phyloP scores from a whole-genome alignment of 2,113 vertebrate genomes.

The Scomber colias region DNA sequence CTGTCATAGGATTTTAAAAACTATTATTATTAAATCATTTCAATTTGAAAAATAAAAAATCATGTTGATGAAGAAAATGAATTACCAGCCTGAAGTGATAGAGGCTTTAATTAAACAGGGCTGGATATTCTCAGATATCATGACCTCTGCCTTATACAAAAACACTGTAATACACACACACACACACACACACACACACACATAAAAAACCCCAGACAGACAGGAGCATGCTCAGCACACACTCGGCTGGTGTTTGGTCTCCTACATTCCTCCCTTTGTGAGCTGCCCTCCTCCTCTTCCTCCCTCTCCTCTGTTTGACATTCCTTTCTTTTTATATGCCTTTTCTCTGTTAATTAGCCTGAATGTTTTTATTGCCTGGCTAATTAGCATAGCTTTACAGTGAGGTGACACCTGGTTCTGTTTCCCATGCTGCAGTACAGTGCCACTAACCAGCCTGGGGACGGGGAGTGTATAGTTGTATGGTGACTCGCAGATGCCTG shows the following conservation, averaged over 20 bases:
- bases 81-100: too few relatives aligned
- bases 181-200: conserved; percentile 8
- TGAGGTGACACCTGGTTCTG: conserved; percentile 61
- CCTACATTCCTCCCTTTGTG: conserved; percentile 67
- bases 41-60: too few relatives aligned
- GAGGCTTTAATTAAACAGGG: conserved; percentile 28
- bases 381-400: conserved; percentile 74
- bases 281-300: background rate
- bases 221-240: conserved; percentile 28
- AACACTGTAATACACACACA: background rate
- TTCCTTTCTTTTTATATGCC: conserved; percentile 65
- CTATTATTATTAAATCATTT: too few relatives aligned
- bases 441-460: conserved; percentile 9
- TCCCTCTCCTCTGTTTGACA: conserved; percentile 55
- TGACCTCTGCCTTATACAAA: conserved; percentile 25
- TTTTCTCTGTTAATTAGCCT: conserved; percentile 70
- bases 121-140: conserved; percentile 27
- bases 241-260: conserved; percentile 54
- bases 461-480: background rate
- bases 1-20: too few relatives aligned
- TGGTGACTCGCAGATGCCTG: conserved; percentile 30
- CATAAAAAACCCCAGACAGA: conserved; percentile 19
- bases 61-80: too few relatives aligned
- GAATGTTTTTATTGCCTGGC: conserved; percentile 68
- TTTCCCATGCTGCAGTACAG: conserved; percentile 55